Base-by-base conservation (phyloP, 2,113 vertebrate genomes). In the Xiphophorus couchianus region DNA sequence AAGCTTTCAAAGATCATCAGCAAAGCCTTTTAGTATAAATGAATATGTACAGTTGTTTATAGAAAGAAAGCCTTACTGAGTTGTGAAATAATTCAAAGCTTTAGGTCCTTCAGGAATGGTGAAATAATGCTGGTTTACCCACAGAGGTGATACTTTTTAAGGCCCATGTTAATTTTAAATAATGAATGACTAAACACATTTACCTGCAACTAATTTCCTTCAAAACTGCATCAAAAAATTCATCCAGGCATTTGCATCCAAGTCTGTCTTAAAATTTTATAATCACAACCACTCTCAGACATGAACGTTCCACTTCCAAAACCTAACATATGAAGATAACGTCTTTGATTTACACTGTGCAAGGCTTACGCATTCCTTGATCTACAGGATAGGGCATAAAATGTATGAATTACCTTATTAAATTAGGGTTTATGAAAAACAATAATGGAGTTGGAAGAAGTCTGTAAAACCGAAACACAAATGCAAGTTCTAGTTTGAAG, bases 321-420 rank as follows among this genome's bases (percentile, higher is more conserved):
- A 73, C n/a, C 27, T 42, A 8, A 77, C 69, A 3, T 74, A 75
- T 77, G 64, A 71, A 79, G 39, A 69, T 60, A 78, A 83, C 69
- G 48, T 15, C 12, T 74, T 79, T 80, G 30, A 77, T 44, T 67
- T 60, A 33, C 48, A 54, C n/a, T 77, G 30, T 44, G 66, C 58
- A 83, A 66, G 28, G 76, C 74, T 62, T 65, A 74, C 29, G 70
- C 72, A 81, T 79, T 89, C 66, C 66, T 84, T 68, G 69, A 88
- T 84, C 62, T 77, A 84, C 62, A 84, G 61, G 67, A 84, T 66
- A 81, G 31, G 62, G 44, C 76, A 83, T 69, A 88, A 87, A 91
- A 90, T 82, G 81, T 69, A 82, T 86, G 62, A 85, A 82, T 67
- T 79, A 83, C 63, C 39, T 67, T 76, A 81, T 84, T 90, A 88